These are phyloP conservation scores for Zaprionus kolodkinae DNA, from an alignment of 1,140 invertebrate species.

Conservation along the genomic window DNA sequence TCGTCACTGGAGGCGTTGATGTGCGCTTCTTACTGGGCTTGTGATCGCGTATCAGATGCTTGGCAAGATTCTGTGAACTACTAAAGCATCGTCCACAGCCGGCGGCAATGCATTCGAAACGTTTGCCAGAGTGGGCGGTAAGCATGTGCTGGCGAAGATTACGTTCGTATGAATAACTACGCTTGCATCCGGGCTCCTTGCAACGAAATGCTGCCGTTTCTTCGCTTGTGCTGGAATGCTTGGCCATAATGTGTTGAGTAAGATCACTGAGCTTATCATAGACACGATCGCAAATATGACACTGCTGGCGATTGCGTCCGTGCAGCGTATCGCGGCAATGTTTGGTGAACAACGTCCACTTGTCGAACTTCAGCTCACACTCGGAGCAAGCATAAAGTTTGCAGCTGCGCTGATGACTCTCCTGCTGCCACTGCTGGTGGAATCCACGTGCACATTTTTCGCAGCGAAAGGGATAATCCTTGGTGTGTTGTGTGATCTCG, in stretches of 20 bases:
- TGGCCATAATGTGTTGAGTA: slow-evolving; percentile 54
- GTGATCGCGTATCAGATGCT: slow-evolving; percentile 61
- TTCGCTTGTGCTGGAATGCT: slow-evolving; percentile 45
- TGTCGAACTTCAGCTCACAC: slow-evolving; percentile 64
- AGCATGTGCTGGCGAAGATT: slow-evolving; percentile 73
- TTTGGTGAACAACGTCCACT: slow-evolving; percentile 71
- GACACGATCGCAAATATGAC: slow-evolving; percentile 57
- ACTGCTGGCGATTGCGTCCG: slow-evolving; percentile 56
- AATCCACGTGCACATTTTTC: slow-evolving; percentile 71
- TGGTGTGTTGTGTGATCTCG: slow-evolving; percentile 72
- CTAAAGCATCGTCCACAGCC: slow-evolving; percentile 69
- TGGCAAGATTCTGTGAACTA: slow-evolving; percentile 72
- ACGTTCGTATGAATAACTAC: slow-evolving; percentile 65
- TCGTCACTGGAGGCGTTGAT: neutral
- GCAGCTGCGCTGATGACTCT: slow-evolving; percentile 67
- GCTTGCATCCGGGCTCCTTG: slow-evolving; percentile 53
- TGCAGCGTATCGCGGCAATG: slow-evolving; percentile 72
- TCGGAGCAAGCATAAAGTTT: slow-evolving; percentile 62
- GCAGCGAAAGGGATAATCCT: slow-evolving; percentile 68
- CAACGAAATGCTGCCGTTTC: slow-evolving; percentile 49
- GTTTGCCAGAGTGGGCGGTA: slow-evolving; percentile 61
- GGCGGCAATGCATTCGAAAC: slow-evolving; percentile 65
- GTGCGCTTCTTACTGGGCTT: neutral
- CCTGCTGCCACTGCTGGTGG: slow-evolving; percentile 69
- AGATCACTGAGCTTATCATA: slow-evolving; percentile 62